Evolutionary conservation across 2,888 invertebrate species (phyloP), one percentile per base, ranked within the genome.

Genomic region (Camptogramma bilineatum): DNA sequence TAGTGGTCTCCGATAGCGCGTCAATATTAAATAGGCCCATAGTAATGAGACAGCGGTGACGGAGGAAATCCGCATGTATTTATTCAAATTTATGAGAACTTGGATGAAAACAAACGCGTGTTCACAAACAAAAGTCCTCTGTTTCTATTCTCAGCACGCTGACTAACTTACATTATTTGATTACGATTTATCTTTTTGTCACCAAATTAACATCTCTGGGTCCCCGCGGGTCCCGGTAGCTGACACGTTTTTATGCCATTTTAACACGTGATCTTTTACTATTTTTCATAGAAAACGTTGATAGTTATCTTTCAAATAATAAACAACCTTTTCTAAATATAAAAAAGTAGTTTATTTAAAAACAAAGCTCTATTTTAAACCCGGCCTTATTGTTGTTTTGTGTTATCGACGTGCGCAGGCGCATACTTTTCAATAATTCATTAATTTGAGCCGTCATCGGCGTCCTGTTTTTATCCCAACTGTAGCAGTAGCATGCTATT

Each of bases 21-120:
- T 77, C 78, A 76, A 82, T 82, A 83, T 83, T 84, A 81, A 85
- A 84, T 84, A 85, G 84, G 76, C 75, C 84, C 86, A 87, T 86
- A 86, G 74, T 83, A 84, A 89, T 84, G 84, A 85, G 84, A 76
- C 80, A 73, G 68, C 77, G 77, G 74, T 79, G 82, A 80, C 82
- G 81, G 74, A 78, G 21, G 58, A 62, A 74, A 75, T 79, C 78
- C 69, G 70, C 74, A 86, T 86, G 83, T 80, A 85, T 86, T 85
- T 87, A 89, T 90, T 90, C 76, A 86, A 84, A 90, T 90, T 81
- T 61, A 66, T 66, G 56, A 60, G 60, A 64, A 62, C 86, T 80
- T 81, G 72, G 80, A 75, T 77, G 65, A 68, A 77, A 76, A 81
- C 82, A 84, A 82, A 78, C 77, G 72, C 72, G 74, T 73, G 82